Base-by-base conservation (phyloP, 2,888 invertebrate genomes). In the Macaria notata region DNA sequence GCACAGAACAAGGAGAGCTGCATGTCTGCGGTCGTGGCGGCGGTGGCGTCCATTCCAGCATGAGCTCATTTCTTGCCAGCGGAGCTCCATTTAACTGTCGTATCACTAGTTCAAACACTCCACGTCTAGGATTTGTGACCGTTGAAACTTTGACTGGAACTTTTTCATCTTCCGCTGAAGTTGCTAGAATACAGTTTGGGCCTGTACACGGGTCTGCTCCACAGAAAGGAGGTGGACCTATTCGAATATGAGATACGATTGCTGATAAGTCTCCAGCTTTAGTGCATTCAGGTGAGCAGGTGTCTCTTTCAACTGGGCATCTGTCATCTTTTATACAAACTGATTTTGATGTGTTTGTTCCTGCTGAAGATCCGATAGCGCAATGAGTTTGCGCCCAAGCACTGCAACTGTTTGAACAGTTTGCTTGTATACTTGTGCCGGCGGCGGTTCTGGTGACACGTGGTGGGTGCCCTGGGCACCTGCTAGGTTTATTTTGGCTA, bases 41-140 rank as follows among this genome's bases (percentile, higher is more conserved):
- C 3, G 90, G 90, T 1, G 89, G 90, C 4, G 85, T 86, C 90
- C 90, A 91, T 71, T 91, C 90, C 43, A 91, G 67, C 84, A 90
- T 87, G 42, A 91, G 65, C 65, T 91, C 90, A 63, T 89, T 89
- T 62, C 70, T 88, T 7, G 90, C 90, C 19, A 90, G 71, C 9
- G 88, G 87, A 33, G 88, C 86, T 31, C 88, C 89, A 29, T 72
- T 84, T 56, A 89, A 72, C 72, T 76, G 82, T 43, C 89, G 82
- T 59, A 91, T 78, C 3, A 88, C 86, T 54, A 91, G 63, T 72
- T 91, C 90, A 63, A 90, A 91, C 31, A 91, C 90, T 29, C 90
- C 90, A 49, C 87, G 78, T 9, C 90, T 80, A 4, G 88, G 83
- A 73, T 91, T 91, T 41, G 73, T 76, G 30, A 72, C 73, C 29